phyloP scores from a whole-genome alignment of 2,888 invertebrate genomes.

The Allacma fusca region DNA sequence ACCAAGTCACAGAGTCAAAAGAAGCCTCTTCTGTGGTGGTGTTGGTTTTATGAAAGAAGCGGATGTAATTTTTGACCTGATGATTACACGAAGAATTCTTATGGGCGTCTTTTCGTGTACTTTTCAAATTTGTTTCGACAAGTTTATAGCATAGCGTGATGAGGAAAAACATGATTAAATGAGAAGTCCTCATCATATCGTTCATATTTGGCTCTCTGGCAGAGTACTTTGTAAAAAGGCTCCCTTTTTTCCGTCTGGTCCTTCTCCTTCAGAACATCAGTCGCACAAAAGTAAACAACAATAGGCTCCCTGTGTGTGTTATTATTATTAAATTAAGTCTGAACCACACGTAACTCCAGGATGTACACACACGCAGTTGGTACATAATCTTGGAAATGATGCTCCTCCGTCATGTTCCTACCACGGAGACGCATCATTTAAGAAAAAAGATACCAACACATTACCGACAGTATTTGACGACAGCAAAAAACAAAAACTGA shows the following conservation, averaged over 20 bases:
- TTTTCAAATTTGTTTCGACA: constrained; percentile 43
- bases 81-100: constrained; percentile 40
- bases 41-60: constrained; percentile 27
- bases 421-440: too few relatives aligned
- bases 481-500: too few relatives aligned
- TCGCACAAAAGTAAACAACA: constrained; percentile 37
- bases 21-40: constrained; percentile 1
- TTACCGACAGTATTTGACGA: too few relatives aligned
- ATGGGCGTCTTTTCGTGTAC: constrained; percentile 44
- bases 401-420: too few relatives aligned
- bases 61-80: constrained; percentile 41
- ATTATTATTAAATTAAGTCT: constrained; percentile 45
- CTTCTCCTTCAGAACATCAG: not conserved
- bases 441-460: too few relatives aligned
- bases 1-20: not conserved
- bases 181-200: constrained; percentile 32
- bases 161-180: constrained; percentile 39
- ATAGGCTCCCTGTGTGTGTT: constrained; percentile 29
- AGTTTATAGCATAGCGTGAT: constrained; percentile 34
- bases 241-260: not conserved
- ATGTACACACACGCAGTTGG: constrained; percentile 22
- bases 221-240: constrained; percentile 6
- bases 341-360: constrained; percentile 36
- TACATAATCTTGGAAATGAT: too few relatives aligned
- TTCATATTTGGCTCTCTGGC: not conserved